These are phyloP conservation scores for Hafferia zeledoni DNA, from an alignment of 2,797 vertebrate species.

Conservation along the genomic window DNA sequence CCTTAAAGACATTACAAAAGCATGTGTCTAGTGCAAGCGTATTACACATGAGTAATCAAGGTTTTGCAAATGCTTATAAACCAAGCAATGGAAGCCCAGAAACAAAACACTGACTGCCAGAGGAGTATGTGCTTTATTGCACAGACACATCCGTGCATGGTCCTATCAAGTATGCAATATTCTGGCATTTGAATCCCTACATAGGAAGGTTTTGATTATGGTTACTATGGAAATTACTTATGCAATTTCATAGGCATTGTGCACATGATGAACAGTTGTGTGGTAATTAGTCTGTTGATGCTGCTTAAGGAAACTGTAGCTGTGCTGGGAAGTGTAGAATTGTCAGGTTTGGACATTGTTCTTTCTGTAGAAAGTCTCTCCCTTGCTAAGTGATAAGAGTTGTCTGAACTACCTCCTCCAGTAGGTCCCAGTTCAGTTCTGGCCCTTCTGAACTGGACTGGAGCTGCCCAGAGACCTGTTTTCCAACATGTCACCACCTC, in stretches of 20 bases:
- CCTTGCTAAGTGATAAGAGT: not conserved
- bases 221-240: not conserved
- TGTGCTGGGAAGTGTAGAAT: not conserved
- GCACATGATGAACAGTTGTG: rapidly evolving
- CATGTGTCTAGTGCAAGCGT: not conserved
- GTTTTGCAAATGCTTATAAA: not conserved
- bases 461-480: not conserved
- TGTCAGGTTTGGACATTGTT: not conserved
- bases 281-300: not conserved
- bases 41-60: not conserved
- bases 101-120: not conserved
- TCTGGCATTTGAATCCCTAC: not conserved
- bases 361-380: not conserved
- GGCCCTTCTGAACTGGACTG: not conserved
- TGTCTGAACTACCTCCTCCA: not conserved
- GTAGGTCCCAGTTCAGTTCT: not conserved
- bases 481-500: not conserved
- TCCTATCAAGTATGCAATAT: rapidly evolving
- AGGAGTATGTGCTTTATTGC: not conserved
- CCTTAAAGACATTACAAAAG: constrained; percentile 46
- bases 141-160: not conserved
- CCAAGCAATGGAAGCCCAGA: not conserved
- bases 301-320: not conserved
- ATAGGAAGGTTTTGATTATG: not conserved
- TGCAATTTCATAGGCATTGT: not conserved